Evolutionary conservation across 2,797 vertebrate genomes (phyloP).

Genomic region (Falco novaeseelandiae): DNA sequence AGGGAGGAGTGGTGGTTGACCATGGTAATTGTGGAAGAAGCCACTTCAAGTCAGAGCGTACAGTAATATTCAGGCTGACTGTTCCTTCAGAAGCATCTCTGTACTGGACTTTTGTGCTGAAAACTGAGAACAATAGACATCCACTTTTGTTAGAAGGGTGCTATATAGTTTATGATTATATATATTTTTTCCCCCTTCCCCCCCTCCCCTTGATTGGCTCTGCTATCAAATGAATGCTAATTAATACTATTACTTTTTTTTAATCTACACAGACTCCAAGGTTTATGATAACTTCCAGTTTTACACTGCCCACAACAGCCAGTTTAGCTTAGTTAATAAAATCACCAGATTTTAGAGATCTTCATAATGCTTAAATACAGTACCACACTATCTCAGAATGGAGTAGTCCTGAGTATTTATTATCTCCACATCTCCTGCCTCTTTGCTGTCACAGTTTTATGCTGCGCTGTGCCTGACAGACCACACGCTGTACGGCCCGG

Average conservation of each 20-base stretch:
- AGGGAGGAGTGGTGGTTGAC: background rate
- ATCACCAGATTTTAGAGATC: background rate
- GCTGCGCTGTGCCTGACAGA: background rate
- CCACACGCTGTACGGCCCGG: background rate
- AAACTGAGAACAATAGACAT: background rate
- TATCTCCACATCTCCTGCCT: background rate
- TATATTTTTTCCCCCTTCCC: background rate
- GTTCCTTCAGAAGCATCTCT: background rate
- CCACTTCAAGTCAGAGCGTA: background rate
- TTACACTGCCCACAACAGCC: background rate
- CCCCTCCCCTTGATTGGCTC: background rate
- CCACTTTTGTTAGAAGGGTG: background rate
- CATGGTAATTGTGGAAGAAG: background rate
- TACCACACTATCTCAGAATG: background rate
- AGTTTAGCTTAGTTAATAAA: background rate
- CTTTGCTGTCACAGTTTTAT: background rate
- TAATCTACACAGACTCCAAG: background rate
- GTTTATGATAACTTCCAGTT: background rate
- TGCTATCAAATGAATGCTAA: background rate
- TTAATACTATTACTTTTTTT: background rate
- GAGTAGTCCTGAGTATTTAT: background rate
- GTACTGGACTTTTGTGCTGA: background rate
- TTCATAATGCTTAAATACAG: background rate
- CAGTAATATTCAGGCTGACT: background rate
- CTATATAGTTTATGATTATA: background rate